Conservation (phyloP, 2,113 vertebrate genomes). For the Gymnocephalus cernua region DNA sequence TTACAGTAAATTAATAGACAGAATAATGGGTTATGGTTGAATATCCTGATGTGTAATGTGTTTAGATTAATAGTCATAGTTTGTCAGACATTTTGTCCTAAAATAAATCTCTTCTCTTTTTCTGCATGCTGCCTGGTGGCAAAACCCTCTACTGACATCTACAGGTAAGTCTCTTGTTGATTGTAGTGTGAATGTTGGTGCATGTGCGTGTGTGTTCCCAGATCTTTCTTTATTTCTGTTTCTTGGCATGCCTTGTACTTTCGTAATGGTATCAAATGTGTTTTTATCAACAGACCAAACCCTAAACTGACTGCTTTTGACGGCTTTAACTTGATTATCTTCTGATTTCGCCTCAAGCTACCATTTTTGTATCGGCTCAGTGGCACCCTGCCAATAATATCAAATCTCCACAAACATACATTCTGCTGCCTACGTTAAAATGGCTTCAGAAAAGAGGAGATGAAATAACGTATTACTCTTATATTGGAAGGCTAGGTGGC, state of each 20-base stretch:
- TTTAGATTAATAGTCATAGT: conserved; percentile 18
- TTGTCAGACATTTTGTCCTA: conserved; percentile 29
- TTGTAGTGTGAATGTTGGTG: background rate
- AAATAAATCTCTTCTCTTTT: conserved; percentile 24
- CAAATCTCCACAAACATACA: conserved; percentile 28
- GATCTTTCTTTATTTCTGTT: background rate
- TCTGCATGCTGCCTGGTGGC: conserved; percentile 30
- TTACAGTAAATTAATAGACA: conserved; percentile 27
- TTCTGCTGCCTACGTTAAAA: conserved; percentile 23
- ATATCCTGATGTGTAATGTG: conserved; percentile 9
- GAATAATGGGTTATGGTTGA: background rate
- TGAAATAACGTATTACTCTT: conserved; percentile 12
- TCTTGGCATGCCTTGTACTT: background rate
- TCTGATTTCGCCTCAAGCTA: conserved; percentile 36
- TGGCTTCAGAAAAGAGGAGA: conserved; percentile 28
- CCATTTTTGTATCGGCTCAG: conserved; percentile 18
- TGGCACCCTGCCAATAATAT: conserved; percentile 46
- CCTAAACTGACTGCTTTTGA: conserved; percentile 23
- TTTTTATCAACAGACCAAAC: conserved; percentile 17
- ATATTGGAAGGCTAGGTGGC: conserved; percentile 18
- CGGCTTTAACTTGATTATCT: conserved; percentile 48
- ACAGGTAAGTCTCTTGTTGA: conserved; percentile 69
- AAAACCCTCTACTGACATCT: conserved; percentile 29
- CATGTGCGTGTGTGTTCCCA: background rate
- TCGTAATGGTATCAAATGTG: background rate